These are phyloP conservation scores for Bagarius yarrelli DNA, from an alignment of 2,113 vertebrate genomes.

Conservation along the genomic window DNA sequence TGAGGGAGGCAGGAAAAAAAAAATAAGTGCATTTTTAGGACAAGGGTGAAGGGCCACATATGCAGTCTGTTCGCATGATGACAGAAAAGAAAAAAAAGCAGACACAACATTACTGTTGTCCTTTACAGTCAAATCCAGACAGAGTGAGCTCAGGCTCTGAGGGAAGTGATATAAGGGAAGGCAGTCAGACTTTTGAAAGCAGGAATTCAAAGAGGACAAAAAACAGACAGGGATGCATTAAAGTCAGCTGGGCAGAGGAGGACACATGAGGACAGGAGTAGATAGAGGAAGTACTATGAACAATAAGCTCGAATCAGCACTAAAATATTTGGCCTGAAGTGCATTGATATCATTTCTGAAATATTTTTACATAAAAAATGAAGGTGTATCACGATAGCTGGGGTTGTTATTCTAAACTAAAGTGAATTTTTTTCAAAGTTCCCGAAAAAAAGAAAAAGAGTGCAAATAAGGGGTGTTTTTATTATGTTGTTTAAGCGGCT, in stretches of 20 bases:
- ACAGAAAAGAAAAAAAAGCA: constrained; percentile 33
- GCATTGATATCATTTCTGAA: not conserved
- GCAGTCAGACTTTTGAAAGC: constrained; percentile 32
- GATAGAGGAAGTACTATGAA: not conserved
- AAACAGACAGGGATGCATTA: constrained; percentile 40
- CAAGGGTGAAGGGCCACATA: constrained; percentile 58
- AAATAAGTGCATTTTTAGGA: constrained; percentile 59
- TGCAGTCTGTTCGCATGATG: constrained; percentile 47
- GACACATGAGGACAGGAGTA: not conserved
- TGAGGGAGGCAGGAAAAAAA: not conserved
- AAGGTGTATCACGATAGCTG: no score
- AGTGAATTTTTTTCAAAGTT: no score
- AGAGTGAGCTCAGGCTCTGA: not conserved
- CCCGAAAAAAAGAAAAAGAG: no score
- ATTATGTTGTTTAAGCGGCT: no score
- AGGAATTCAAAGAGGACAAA: constrained; percentile 24
- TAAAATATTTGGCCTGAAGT: not conserved
- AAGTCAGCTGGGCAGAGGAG: constrained; percentile 31
- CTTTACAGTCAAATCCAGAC: not conserved
- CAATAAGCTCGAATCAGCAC: no score
- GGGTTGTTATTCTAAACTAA: no score
- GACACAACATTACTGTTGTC: constrained; percentile 18
- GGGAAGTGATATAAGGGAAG: constrained; percentile 40
- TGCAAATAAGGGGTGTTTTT: no score
- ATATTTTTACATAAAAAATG: not conserved